These are phyloP conservation scores for Synanthedon andrenaeformis DNA, from an alignment of 2,888 invertebrate genomes.

Conservation along the genomic window DNA sequence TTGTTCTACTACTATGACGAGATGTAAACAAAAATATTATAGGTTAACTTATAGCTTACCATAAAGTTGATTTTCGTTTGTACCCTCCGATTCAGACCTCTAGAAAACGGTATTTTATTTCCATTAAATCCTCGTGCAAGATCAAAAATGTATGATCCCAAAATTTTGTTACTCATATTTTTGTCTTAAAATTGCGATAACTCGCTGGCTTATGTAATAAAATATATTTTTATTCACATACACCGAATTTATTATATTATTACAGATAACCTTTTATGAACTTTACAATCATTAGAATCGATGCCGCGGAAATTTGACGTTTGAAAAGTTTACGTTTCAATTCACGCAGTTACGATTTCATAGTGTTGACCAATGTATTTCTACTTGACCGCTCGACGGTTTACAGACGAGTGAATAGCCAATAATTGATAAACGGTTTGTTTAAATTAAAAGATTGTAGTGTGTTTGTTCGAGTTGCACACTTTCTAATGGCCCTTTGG, in stretches of 20 bases:
- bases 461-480: too few relatives aligned
- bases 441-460: too few relatives aligned
- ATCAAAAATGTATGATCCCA: constrained; percentile 27
- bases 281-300: constrained; percentile 24
- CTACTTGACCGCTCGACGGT: too few relatives aligned
- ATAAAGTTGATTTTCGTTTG: constrained; percentile 39
- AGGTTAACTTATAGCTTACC: constrained; percentile 23
- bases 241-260: constrained; percentile 34
- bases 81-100: constrained; percentile 4
- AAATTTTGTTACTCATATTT: constrained; percentile 40
- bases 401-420: too few relatives aligned
- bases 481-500: too few relatives aligned
- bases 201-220: constrained; percentile 5
- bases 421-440: too few relatives aligned
- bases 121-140: constrained; percentile 20
- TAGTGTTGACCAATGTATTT: too few relatives aligned
- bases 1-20: too few relatives aligned
- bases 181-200: constrained; percentile 10
- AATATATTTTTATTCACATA: constrained; percentile 27
- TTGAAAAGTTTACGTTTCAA: background rate
- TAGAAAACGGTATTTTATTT: constrained; percentile 16
- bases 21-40: constrained; percentile 3
- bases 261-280: constrained; percentile 61
- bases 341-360: too few relatives aligned
- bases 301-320: constrained; percentile 9